Conservation (phyloP, 2,113 vertebrate genomes). For the Leptosomus discolor region DNA sequence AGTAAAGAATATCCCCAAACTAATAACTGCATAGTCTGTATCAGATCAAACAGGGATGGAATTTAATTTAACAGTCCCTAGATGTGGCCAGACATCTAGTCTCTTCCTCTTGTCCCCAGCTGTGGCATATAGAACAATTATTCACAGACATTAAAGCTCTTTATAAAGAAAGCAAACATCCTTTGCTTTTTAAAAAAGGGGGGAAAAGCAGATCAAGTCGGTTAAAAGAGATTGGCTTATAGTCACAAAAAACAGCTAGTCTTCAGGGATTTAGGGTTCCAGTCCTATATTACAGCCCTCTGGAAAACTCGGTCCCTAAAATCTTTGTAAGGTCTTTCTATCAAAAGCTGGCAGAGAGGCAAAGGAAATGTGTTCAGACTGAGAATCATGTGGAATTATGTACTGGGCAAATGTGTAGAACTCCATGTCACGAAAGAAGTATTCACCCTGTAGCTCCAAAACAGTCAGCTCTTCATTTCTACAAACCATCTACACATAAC, state of each 20-base stretch:
- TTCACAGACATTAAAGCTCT: accelerated
- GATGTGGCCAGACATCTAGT: not conserved
- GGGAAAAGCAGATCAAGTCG: not conserved
- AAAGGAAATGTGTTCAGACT: not conserved
- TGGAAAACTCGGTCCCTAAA: not conserved
- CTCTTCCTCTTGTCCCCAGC: not conserved
- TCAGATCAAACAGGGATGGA: not conserved
- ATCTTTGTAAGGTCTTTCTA: not conserved
- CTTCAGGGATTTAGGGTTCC: not conserved
- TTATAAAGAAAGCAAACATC: not conserved
- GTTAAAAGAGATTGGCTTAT: not conserved
- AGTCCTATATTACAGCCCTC: not conserved
- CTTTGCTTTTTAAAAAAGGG: not conserved
- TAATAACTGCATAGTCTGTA: not conserved
- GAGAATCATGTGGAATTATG: not conserved
- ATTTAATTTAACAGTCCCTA: not conserved
- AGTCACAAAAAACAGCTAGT: not conserved
- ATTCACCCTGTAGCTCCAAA: not conserved
- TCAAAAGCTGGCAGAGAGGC: not conserved
- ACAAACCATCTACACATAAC: not conserved
- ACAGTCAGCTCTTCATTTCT: not conserved
- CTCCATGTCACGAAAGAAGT: not conserved
- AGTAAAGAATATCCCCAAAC: not conserved
- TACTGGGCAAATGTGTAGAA: not conserved
- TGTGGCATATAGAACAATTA: not conserved